These are phyloP conservation scores for Camponotus pennsylvanicus DNA, from an alignment of 1,140 invertebrate species.

Conservation along the genomic window DNA sequence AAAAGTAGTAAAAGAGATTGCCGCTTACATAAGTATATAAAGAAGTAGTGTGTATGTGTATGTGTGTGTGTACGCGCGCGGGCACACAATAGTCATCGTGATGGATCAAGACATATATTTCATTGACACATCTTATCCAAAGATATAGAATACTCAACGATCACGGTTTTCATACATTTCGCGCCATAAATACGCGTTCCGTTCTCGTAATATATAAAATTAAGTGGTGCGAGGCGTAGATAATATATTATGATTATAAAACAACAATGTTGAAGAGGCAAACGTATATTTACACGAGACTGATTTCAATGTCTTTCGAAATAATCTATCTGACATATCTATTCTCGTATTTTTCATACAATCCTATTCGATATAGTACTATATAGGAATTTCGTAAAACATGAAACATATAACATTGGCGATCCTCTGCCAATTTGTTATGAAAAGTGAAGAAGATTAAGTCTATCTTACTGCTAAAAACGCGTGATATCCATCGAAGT, in stretches of 20 bases:
- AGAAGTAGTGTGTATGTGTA: not conserved
- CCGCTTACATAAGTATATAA: slow-evolving; percentile 42
- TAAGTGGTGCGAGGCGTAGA: not conserved
- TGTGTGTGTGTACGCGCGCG: not conserved
- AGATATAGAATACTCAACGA: slow-evolving; percentile 10
- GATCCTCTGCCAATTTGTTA: not conserved
- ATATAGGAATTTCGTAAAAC: slow-evolving; percentile 1
- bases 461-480: slow-evolving; percentile 38
- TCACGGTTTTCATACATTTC: slow-evolving; percentile 12
- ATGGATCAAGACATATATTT: not conserved
- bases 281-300: slow-evolving; percentile 48
- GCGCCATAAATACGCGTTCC: not conserved
- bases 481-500: slow-evolving; percentile 2
- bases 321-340: not conserved
- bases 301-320: slow-evolving; percentile 9
- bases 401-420: not conserved
- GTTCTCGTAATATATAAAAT: slow-evolving; percentile 13
- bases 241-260: slow-evolving; percentile 27
- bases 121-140: not conserved
- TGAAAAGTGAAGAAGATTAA: slow-evolving; percentile 4
- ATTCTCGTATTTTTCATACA: not conserved
- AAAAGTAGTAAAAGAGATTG: slow-evolving; percentile 55
- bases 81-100: not conserved
- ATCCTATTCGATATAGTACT: slow-evolving; percentile 4
- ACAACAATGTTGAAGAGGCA: slow-evolving; percentile 33